phyloP scores from a whole-genome alignment of 2,888 invertebrate genomes.

The Scelioninae gen. 1 region DNA sequence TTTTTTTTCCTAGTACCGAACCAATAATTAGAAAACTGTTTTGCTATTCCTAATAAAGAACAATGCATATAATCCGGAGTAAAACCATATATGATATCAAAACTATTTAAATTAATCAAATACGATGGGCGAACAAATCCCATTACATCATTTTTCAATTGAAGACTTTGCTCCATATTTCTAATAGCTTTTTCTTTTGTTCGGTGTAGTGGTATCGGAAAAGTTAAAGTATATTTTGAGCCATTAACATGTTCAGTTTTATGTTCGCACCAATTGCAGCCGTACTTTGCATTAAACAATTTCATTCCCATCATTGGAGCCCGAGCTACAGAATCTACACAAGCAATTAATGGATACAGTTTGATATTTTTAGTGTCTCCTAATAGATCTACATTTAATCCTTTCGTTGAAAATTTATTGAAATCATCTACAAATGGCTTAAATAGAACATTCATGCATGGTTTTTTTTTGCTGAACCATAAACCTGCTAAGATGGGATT shows the following conservation, averaged over 20 bases:
- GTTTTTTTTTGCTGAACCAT: constrained; percentile 63
- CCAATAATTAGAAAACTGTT: too few species aligned
- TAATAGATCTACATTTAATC: constrained; percentile 34
- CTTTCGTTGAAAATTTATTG: constrained; percentile 41
- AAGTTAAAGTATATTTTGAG: too few species aligned
- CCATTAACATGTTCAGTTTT: neutral
- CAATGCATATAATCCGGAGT: too few species aligned
- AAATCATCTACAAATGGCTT: constrained; percentile 11
- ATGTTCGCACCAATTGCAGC: constrained; percentile 65
- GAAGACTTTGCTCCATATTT: too few species aligned
- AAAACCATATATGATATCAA: too few species aligned
- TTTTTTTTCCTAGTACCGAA: too few species aligned
- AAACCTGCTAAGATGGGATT: constrained; percentile 48
- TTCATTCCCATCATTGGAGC: constrained; percentile 65
- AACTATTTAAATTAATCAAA: too few species aligned
- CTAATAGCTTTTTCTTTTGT: too few species aligned
- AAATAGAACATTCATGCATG: constrained; percentile 57
- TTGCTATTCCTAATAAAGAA: too few species aligned
- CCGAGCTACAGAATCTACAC: constrained; percentile 61
- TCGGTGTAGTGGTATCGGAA: too few species aligned
- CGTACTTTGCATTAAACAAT: constrained; percentile 52
- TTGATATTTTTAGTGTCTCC: constrained; percentile 38
- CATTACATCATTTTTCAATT: too few species aligned
- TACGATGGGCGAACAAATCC: too few species aligned
- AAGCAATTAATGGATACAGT: constrained; percentile 41